Conservation (phyloP, 2,797 vertebrate genomes). For the Crypturellus tataupa region DNA sequence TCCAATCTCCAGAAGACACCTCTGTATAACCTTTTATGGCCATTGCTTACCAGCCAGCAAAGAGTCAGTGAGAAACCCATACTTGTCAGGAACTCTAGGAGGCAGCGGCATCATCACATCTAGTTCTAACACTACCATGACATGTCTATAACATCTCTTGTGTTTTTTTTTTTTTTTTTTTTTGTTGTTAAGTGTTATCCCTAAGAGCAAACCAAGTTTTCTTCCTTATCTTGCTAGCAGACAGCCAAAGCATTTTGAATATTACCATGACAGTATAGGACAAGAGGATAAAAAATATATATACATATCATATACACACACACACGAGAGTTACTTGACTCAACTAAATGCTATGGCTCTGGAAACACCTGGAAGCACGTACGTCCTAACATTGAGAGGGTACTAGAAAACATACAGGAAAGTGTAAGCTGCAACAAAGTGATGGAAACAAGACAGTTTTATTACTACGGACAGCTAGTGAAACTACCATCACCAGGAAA, state of each 20-base stretch:
- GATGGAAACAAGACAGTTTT: not conserved
- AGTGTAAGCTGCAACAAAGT: not conserved
- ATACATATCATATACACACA: no score
- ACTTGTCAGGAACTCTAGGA: not conserved
- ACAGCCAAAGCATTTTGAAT: not conserved
- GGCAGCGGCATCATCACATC: not conserved
- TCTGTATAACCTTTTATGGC: accelerated
- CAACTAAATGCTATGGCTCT: not conserved
- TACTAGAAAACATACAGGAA: not conserved
- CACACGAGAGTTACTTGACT: not conserved
- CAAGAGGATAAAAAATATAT: not conserved
- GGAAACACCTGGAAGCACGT: not conserved
- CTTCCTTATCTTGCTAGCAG: not conserved
- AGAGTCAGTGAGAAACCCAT: not conserved
- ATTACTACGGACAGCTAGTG: not conserved
- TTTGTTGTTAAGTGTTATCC: not conserved
- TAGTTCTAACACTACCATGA: not conserved
- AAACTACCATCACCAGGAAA: not conserved
- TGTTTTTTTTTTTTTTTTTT: not conserved
- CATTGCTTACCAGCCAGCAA: not conserved
- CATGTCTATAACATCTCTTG: not conserved
- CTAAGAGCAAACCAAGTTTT: not conserved
- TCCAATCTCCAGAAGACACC: not conserved
- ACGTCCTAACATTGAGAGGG: not conserved
- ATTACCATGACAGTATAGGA: not conserved